phyloP scores from a whole-genome alignment of 2,113 vertebrate genomes.

The Pachypanchax playfairii region DNA sequence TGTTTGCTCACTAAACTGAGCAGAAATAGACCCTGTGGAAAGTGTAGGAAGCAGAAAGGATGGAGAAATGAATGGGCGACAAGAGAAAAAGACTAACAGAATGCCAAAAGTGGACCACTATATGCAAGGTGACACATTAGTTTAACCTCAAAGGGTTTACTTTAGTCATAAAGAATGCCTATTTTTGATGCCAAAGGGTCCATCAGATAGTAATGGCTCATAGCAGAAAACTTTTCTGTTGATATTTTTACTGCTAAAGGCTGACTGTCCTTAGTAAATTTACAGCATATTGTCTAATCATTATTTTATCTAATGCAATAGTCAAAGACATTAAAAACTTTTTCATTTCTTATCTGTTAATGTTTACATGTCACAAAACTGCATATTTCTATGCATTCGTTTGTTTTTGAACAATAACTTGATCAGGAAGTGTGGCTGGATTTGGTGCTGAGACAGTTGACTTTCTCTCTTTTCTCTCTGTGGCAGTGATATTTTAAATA shows the following conservation, averaged over 20 bases:
- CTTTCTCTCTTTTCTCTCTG: background rate
- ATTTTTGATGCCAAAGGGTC: slow-evolving; percentile 40
- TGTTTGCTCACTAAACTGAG: slow-evolving; percentile 45
- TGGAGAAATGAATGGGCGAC: background rate
- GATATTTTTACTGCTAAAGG: slow-evolving; percentile 8
- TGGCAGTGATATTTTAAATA: background rate
- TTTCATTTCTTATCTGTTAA: too few relatives aligned
- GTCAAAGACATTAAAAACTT: too few relatives aligned
- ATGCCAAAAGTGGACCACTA: slow-evolving; percentile 29
- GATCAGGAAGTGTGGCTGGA: background rate
- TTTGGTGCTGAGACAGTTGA: background rate
- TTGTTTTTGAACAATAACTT: slow-evolving; percentile 14
- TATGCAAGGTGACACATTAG: slow-evolving; percentile 56
- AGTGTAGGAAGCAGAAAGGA: slow-evolving; percentile 16
- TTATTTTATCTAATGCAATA: too few relatives aligned
- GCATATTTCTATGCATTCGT: too few relatives aligned
- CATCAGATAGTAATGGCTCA: slow-evolving; percentile 58
- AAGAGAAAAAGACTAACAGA: slow-evolving; percentile 24
- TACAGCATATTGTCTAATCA: too few relatives aligned
- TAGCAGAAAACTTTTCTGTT: slow-evolving; percentile 12
- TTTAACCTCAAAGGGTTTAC: slow-evolving; percentile 22
- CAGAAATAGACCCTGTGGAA: slow-evolving; percentile 43
- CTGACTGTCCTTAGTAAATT: too few relatives aligned
- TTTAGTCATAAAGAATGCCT: slow-evolving; percentile 43
- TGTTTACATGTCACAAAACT: too few relatives aligned